Evolutionary conservation across 2,888 invertebrate genomes (phyloP), one percentile per base, ranked within the genome.

Genomic region (Patella pellucida): DNA sequence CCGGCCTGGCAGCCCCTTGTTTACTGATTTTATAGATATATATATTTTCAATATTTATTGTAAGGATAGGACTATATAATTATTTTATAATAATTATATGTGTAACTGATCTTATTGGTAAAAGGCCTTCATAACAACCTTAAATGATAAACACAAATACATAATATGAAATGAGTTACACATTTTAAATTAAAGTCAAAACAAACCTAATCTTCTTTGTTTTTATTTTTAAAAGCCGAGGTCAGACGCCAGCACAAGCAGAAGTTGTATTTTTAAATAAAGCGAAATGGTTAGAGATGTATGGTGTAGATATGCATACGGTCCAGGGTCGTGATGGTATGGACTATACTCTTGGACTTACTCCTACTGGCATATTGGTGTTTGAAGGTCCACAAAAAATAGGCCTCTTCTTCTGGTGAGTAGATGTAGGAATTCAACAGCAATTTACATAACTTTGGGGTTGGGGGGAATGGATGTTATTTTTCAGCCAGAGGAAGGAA

Each of bases 251-350:
- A 16, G 98, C 98, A 0, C 96, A 96, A 91, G 97, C 99, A 62
- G 99, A 99, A 92, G 94, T 96, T 71, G 95, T 95, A 85, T 99
- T 96, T 92, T 92, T 99, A 74, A 97, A 97, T 90, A 98, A 98
- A 92, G 97, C 95, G 14, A 99, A 98, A 92, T 97, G 97, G 96
- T 92, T 99, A 85, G 98, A 99, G 92, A 96, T 97, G 96, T 99
- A 98, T 92, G 99, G 99, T 76, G 98, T 99, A 74, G 99, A 99
- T 90, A 98, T 98, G 96, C 98, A 99, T 91, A 96, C 95, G 83
- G 99, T 99, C 68, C 86, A 94, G 94, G 98, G 98, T 2, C 97
- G 97, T 92, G 99, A 99, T 92, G 96, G 96, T 52, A 96, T 96
- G 92, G 96, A 97, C 91, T 99, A 99, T 92, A 95, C 95, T 82